Evolutionary conservation across 2,888 invertebrate species (phyloP), one percentile per base, ranked within the genome.

Genomic region (Dusona sp.): DNA sequence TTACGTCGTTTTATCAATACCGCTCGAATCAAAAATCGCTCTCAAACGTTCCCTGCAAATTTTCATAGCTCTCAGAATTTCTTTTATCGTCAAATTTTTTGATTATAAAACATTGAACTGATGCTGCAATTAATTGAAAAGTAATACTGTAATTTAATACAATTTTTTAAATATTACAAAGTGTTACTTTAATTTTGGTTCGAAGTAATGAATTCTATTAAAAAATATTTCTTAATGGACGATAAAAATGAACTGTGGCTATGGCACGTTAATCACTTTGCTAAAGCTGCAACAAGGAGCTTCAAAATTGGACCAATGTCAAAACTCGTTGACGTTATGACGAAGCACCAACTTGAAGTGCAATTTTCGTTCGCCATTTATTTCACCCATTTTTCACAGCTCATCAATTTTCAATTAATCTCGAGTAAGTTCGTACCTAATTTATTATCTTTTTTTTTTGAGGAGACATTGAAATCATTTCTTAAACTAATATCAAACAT

Each of bases 321-420:
- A 70, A 70, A 70, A 42, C 70, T 70, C 70, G 70, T 70, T 45
- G 70, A 70, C 70, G 70, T 70, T 70, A 42, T 70, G 45, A 70
- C 11, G 38, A 70, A 70, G 33, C 45, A 70, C 70, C 29, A 3
- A 70, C 70, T 42, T 25, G 25, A 29, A 70, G 68, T 29, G 25
- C 70, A 42, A 70, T 70, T 42, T 70, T 42, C 70, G 22, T 22
- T 25, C 19, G 70, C 2, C 42, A 70, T 45, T 45, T 45, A 45
- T 70, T 38, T 45, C 42, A n/a, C 42, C 8, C 42, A 70, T 70
- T 70, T 45, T 70, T 29, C 70, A 70, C 25, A 45, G 61, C 61
- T 16, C 70, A 45, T 70, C 70, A 45, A 70, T 70, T 70, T 70
- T 70, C 45, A 61, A 61, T 61, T 61, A 61, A 61, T 29, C 29